Evolutionary conservation across 2,797 vertebrate genomes (phyloP).

Genomic region (Gymnothorax reevesii): DNA sequence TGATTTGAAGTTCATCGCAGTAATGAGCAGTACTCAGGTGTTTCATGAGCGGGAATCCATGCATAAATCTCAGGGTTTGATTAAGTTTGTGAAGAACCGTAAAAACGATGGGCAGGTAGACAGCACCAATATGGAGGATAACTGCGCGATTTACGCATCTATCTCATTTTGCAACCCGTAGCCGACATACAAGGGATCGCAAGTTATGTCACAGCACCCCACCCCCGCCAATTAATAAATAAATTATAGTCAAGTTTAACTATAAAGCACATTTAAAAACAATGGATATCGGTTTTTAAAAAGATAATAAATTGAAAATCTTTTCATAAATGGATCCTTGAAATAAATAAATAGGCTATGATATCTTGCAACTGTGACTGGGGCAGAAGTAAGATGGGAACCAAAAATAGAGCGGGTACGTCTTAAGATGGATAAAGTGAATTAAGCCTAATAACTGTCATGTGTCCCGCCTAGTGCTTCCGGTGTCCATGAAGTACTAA

Average conservation of each 20-base stretch:
- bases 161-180: too few relatives aligned
- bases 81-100: background rate
- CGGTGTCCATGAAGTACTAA: slow-evolving; percentile 61
- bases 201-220: too few relatives aligned
- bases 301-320: too few relatives aligned
- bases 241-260: too few relatives aligned
- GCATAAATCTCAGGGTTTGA: background rate
- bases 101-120: background rate
- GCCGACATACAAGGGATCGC: too few relatives aligned
- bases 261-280: too few relatives aligned
- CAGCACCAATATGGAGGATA: background rate
- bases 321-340: too few relatives aligned
- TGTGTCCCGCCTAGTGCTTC: slow-evolving; percentile 56
- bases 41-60: background rate
- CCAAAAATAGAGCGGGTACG: slow-evolving; percentile 38
- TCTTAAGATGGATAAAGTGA: slow-evolving; percentile 55
- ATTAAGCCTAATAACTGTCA: slow-evolving; percentile 71
- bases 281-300: too few relatives aligned
- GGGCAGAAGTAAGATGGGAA: slow-evolving; percentile 5
- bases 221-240: too few relatives aligned
- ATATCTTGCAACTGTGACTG: slow-evolving; percentile 26
- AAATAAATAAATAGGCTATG: slow-evolving; percentile 21
- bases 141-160: too few relatives aligned
- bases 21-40: background rate
- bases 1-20: background rate